phyloP scores from a whole-genome alignment of 1,140 invertebrate species.

The Palaemon carinicauda region DNA sequence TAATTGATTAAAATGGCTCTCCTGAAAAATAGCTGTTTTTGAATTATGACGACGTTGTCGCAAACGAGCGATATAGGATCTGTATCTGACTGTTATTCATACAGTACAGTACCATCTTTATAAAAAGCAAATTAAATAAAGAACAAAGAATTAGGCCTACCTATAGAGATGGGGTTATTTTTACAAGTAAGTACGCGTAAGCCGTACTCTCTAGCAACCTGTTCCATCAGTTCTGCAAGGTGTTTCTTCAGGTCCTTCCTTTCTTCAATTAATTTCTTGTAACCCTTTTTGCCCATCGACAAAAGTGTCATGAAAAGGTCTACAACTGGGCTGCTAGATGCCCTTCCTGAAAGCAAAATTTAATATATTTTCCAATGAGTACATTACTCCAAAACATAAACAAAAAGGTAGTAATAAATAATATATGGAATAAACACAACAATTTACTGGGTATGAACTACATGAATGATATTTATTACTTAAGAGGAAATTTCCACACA shows the following conservation, averaged over 20 bases:
- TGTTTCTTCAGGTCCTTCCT: slow-evolving; percentile 75
- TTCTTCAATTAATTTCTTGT: slow-evolving; percentile 72
- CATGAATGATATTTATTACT: no score
- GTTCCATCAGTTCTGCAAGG: slow-evolving; percentile 68
- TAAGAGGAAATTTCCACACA: no score
- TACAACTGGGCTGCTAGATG: slow-evolving; percentile 77
- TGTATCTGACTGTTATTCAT: no score
- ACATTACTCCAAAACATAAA: neutral
- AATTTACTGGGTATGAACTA: no score
- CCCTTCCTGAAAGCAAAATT: slow-evolving; percentile 73
- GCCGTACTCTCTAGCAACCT: slow-evolving; percentile 72
- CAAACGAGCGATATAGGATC: no score
- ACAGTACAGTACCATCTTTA: no score
- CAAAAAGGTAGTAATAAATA: neutral
- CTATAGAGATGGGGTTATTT: slow-evolving; percentile 81
- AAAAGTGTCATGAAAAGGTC: slow-evolving; percentile 86
- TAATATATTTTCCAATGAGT: no score
- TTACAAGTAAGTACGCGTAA: slow-evolving; percentile 75
- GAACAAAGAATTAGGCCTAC: slow-evolving; percentile 66
- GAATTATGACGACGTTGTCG: no score
- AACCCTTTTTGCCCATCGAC: slow-evolving; percentile 76
- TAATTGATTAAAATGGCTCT: no score
- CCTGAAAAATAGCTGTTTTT: no score
- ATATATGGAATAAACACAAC: no score
- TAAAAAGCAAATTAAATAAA: neutral